A percentile compares a stretch with the other conserved stretches of the same genome.
Conservation (phyloP, 2,797 vertebrate species). For the Triplophysa bombifrons region DNA sequence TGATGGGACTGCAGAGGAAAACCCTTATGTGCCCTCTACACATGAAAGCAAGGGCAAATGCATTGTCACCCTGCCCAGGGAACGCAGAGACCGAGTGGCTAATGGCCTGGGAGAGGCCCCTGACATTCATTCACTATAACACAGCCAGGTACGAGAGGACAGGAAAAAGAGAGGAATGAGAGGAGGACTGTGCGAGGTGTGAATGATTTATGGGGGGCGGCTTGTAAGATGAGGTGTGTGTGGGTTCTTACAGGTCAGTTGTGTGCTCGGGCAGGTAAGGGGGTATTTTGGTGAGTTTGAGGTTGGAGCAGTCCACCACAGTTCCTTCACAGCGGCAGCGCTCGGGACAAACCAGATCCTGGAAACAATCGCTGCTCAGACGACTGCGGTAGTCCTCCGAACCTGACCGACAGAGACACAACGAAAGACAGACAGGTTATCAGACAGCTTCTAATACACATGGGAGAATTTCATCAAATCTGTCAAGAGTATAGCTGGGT, state of each 20-base stretch:
- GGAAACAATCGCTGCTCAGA: conserved; percentile 91
- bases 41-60: conserved; percentile 52
- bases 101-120: conserved; percentile 47
- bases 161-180: conserved; percentile 25
- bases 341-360: conserved; percentile 94
- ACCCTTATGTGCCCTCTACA: conserved; percentile 52
- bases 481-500: not conserved
- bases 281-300: conserved; percentile 87
- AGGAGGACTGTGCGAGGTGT: not conserved
- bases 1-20: conserved; percentile 50
- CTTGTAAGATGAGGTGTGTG: not conserved
- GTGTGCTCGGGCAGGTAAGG: conserved; percentile 90
- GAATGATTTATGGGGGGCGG: not conserved
- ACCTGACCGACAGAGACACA: conserved; percentile 72
- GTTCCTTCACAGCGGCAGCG: conserved; percentile 95
- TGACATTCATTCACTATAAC: conserved; percentile 45
- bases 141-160: conserved; percentile 26
- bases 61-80: conserved; percentile 48
- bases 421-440: conserved; percentile 49
- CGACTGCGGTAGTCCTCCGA: conserved; percentile 93
- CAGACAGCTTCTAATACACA: conserved; percentile 11
- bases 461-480: not conserved
- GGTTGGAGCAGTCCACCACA: conserved; percentile 95
- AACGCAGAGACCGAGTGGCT: conserved; percentile 22
- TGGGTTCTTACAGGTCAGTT: conserved; percentile 91